phyloP scores from a whole-genome alignment of 1,140 invertebrate genomes.

The Cyclina sinensis region DNA sequence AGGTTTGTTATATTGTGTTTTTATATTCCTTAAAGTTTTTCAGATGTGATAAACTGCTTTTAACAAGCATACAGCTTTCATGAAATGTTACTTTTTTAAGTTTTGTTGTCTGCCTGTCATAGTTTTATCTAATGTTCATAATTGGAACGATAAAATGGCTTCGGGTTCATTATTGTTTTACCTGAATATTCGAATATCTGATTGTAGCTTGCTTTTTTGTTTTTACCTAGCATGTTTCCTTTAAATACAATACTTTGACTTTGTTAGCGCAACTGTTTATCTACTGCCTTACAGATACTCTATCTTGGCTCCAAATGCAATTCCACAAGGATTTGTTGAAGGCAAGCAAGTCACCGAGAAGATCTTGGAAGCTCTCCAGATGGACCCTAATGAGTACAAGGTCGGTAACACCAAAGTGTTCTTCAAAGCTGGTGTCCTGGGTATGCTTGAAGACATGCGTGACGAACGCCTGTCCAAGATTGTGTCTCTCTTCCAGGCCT shows the following conservation, averaged over 20 bases:
- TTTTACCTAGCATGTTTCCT: background rate
- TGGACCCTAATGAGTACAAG: constrained; percentile 95
- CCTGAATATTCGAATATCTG: background rate
- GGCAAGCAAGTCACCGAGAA: constrained; percentile 93
- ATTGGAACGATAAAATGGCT: too few relatives aligned
- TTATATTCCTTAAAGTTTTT: too few relatives aligned
- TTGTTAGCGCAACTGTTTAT: too few relatives aligned
- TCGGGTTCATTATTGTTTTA: background rate
- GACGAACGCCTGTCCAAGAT: constrained; percentile 99
- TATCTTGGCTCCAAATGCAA: constrained; percentile 96
- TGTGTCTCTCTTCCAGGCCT: constrained; percentile 98
- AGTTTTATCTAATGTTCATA: too few relatives aligned
- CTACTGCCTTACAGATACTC: constrained; percentile 92
- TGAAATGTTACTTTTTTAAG: too few relatives aligned
- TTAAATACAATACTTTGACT: background rate
- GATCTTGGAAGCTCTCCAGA: constrained; percentile 92
- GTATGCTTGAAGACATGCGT: constrained; percentile 99
- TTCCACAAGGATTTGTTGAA: constrained; percentile 91
- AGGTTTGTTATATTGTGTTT: constrained; percentile 84
- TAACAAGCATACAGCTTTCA: too few relatives aligned
- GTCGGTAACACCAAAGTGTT: constrained; percentile 99
- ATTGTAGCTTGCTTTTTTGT: background rate
- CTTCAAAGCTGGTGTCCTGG: constrained; percentile 99
- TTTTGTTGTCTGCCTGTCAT: too few relatives aligned
- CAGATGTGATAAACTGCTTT: too few relatives aligned